Conservation (phyloP, 1,140 invertebrate species). For the Aphis craccivora region DNA sequence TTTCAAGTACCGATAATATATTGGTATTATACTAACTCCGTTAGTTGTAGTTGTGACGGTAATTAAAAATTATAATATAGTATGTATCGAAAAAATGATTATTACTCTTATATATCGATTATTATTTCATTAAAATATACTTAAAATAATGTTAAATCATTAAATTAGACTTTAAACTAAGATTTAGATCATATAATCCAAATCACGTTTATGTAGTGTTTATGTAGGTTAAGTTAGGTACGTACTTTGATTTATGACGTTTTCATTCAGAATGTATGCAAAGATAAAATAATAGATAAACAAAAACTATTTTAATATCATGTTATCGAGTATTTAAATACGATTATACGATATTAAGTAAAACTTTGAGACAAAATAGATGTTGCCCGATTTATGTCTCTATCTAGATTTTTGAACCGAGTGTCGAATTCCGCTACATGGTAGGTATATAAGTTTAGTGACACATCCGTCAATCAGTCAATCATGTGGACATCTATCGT, state of each 20-base stretch:
- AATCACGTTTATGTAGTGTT: neutral
- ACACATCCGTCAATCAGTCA: neutral
- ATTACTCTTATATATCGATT: neutral
- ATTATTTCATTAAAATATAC: too few species aligned
- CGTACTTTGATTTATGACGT: neutral
- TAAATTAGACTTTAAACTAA: neutral
- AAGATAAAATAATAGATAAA: neutral
- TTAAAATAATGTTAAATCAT: too few species aligned
- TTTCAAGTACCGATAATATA: conserved; percentile 9
- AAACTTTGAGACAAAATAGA: neutral
- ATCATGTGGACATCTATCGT: conserved; percentile 4
- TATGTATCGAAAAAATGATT: neutral
- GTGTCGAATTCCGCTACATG: neutral
- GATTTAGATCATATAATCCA: neutral
- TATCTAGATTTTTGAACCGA: neutral
- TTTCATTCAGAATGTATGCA: neutral
- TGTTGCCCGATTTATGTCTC: neutral
- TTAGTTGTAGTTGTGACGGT: neutral
- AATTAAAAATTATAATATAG: neutral
- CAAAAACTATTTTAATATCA: neutral
- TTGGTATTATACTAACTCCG: neutral
- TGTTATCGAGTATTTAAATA: neutral
- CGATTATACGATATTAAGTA: neutral
- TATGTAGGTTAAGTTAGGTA: neutral
- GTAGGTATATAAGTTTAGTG: neutral